Evolutionary conservation across 2,888 invertebrate genomes (phyloP), one percentile per base, ranked within the genome.

Genomic region (Dryadula phaetusa): DNA sequence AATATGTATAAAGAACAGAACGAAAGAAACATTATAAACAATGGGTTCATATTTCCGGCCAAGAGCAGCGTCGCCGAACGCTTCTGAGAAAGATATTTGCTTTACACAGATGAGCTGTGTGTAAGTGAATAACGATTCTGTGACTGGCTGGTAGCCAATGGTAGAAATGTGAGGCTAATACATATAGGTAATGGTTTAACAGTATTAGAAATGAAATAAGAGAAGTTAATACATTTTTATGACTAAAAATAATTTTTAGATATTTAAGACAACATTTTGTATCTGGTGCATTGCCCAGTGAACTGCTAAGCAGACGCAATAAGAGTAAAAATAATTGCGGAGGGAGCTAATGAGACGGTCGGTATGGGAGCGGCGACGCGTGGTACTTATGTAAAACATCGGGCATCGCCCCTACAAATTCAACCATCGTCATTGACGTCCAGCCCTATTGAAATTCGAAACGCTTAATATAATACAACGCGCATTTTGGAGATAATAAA

Each of bases 21-120:
- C 52, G 28, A 87, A 87, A 88, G 20, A 84, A 80, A 79, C 73
- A 77, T 82, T 77, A 75, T 76, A 79, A 75, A 89, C 88, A 90
- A 89, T 88, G 84, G 82, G 80, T 82, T 82, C 83, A 83, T 80
- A 82, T 87, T 87, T 89, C 89, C 87, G 85, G 84, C 75, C 80
- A 37, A 28, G 28, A 60, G 28, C 14, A 78, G 70, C 70, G 74
- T 70, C 70, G 70, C 63, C 49, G 69, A 69, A 62, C 68, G 62
- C 52, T 56, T 56, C 54, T 52, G 16, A 52, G 52, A 52, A 56
- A 70, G 76, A 76, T 72, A 78, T 77, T 70, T 69, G 70, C 72
- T 77, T 76, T 76, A 75, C 79, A 76, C 75, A 79, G 71, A 74
- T 78, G 40, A 82, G 81, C 46, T 60, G 62, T 56, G 67, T 67